phyloP scores from a whole-genome alignment of 2,888 invertebrate genomes.

The Phlogophora meticulosa region DNA sequence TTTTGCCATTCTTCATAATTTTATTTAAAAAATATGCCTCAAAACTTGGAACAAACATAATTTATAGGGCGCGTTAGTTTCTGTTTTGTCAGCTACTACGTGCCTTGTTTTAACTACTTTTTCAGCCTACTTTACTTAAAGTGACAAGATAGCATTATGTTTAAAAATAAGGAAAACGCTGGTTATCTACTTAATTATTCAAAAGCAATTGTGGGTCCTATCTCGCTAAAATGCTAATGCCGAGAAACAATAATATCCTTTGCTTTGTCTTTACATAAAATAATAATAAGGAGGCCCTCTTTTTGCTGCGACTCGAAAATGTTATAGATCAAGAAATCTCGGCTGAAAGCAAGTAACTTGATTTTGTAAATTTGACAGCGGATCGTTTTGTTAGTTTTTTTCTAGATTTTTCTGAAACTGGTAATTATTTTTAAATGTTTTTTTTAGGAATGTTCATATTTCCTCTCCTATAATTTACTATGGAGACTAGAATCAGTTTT shows the following conservation, averaged over 20 bases:
- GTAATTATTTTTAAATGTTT: too few relatives aligned
- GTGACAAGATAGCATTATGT: not conserved
- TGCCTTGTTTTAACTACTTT: not conserved
- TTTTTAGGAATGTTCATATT: too few relatives aligned
- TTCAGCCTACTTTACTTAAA: not conserved
- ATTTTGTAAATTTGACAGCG: too few relatives aligned
- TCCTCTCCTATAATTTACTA: too few relatives aligned
- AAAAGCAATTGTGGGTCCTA: conserved; percentile 1
- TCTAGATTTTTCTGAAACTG: too few relatives aligned
- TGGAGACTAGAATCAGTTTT: too few relatives aligned
- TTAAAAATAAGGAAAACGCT: conserved; percentile 6
- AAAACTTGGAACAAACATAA: not conserved
- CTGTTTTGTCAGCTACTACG: conserved; percentile 3
- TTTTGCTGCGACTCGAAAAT: not conserved
- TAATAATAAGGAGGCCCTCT: not conserved
- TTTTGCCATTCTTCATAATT: too few relatives aligned
- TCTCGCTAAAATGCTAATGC: not conserved
- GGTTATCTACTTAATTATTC: conserved; percentile 10
- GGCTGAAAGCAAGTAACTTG: too few relatives aligned
- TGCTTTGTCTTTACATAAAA: conserved; percentile 1
- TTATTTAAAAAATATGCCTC: not conserved
- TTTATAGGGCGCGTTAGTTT: conserved; percentile 8
- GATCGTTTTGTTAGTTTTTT: too few relatives aligned
- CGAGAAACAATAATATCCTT: conserved; percentile 1
- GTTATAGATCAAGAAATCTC: not conserved